These are phyloP conservation scores for Limenitis camilla DNA, from an alignment of 2,888 invertebrate genomes.

Conservation along the genomic window DNA sequence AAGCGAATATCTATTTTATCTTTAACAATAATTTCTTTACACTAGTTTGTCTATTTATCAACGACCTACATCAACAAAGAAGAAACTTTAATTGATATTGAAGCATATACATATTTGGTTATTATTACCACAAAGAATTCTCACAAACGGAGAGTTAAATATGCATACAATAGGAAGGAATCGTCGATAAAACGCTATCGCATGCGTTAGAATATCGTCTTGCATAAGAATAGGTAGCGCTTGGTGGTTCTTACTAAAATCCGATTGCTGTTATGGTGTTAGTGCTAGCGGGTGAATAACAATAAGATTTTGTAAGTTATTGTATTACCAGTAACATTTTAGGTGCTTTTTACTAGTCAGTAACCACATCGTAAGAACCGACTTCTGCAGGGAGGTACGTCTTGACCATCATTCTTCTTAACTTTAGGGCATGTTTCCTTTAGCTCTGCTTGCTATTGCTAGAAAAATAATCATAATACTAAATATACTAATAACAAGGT, in stretches of 20 bases:
- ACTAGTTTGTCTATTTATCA: too few relatives aligned
- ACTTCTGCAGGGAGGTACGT: too few relatives aligned
- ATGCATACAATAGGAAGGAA: conserved; percentile 34
- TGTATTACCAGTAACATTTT: background rate
- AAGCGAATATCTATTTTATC: too few relatives aligned
- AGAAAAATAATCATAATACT: too few relatives aligned
- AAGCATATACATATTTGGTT: conserved; percentile 1
- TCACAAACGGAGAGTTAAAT: conserved; percentile 25
- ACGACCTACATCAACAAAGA: background rate
- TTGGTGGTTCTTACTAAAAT: conserved; percentile 34
- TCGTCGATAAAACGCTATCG: conserved; percentile 30
- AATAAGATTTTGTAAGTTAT: background rate
- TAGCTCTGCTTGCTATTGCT: too few relatives aligned
- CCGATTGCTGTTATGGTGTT: conserved; percentile 18
- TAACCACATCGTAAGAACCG: too few relatives aligned
- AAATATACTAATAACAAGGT: too few relatives aligned
- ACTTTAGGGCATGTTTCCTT: too few relatives aligned
- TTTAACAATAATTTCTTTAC: too few relatives aligned
- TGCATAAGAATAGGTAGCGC: conserved; percentile 42
- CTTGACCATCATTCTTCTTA: too few relatives aligned
- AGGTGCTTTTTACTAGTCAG: too few relatives aligned
- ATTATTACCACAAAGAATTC: conserved; percentile 18
- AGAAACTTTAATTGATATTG: background rate
- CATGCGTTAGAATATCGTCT: conserved; percentile 26
- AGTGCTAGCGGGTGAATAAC: conserved; percentile 20